Evolutionary conservation across 2,113 vertebrate genomes (phyloP), one percentile per base, ranked within the genome.

Genomic region (Phocoena sinus): DNA sequence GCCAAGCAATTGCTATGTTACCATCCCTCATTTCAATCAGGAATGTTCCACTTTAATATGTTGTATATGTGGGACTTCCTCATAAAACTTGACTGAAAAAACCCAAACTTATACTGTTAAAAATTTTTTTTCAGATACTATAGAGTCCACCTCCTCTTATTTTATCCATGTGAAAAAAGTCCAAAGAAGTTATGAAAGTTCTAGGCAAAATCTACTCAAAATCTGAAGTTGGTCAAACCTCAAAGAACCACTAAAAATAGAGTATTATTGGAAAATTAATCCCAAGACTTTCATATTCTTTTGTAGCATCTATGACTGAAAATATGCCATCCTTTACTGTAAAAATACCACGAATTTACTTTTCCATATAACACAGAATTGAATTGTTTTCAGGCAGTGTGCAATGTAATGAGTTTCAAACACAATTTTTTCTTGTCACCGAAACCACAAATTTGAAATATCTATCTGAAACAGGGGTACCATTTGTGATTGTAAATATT

Each of bases 151-250:
- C 41, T 91, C 21, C 36, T 36, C 44, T 79, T 73, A 91, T 88
- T 68, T 95, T 89, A 92, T 79, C 36, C 63, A 58, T 12, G 44
- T 26, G 76, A 83, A 96, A 87, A 65, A 90, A 79, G n/a, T 90
- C 33, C 44, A 94, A 67, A 82, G 74, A 81, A 31, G 15, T 56
- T 65, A 65, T 33, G 7, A 50, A 85, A 65, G 26, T 73, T 92
- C 21, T 25, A 84, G 53, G 38, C 11, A 92, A 91, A 67, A 56
- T 31, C 8, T 79, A 62, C 11, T 71, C 56, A 92, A 77, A 83
- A 41, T 63, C 56, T 79, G 41, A 79, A 65, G 44, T 58, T 71
- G 44, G 58, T 18, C n/a, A 88, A 82, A 63, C 7, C 21, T 65
- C 47, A 18, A 74, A 41, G 25, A 84, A 82, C 50, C 26, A 93